These are phyloP conservation scores for Hydropsyche betteni DNA, from an alignment of 2,888 invertebrate genomes.

Conservation along the genomic window DNA sequence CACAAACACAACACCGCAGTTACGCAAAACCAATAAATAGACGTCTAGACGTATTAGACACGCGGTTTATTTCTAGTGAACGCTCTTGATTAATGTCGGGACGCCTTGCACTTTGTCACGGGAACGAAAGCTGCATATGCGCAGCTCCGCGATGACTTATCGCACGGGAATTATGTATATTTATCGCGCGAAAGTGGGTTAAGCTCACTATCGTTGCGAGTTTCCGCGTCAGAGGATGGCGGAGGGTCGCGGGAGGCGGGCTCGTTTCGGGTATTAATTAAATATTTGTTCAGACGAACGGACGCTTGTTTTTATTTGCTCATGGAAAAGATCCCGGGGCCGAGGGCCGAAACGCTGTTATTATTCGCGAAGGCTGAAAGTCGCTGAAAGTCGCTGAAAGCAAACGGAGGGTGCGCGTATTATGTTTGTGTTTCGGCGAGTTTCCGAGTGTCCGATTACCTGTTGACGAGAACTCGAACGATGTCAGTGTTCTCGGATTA, in stretches of 20 bases:
- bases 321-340: constrained; percentile 7
- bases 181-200: no score
- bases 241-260: background rate
- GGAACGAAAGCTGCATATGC: constrained; percentile 2
- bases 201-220: no score
- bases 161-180: no score
- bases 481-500: background rate
- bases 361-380: background rate
- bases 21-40: constrained; percentile 27
- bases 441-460: background rate
- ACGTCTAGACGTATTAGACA: constrained; percentile 27
- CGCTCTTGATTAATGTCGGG: constrained; percentile 4
- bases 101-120: constrained; percentile 20
- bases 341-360: background rate
- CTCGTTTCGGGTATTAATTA: constrained; percentile 23
- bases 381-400: background rate
- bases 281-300: constrained; percentile 35
- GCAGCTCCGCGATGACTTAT: background rate
- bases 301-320: constrained; percentile 38
- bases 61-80: constrained; percentile 14
- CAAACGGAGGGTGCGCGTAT: background rate
- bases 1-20: background rate
- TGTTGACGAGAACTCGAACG: background rate
- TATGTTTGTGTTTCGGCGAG: background rate
- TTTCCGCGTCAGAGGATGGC: no score